Base-by-base conservation (phyloP, 1,140 invertebrate species). In the Thaumetopoea pityocampa region DNA sequence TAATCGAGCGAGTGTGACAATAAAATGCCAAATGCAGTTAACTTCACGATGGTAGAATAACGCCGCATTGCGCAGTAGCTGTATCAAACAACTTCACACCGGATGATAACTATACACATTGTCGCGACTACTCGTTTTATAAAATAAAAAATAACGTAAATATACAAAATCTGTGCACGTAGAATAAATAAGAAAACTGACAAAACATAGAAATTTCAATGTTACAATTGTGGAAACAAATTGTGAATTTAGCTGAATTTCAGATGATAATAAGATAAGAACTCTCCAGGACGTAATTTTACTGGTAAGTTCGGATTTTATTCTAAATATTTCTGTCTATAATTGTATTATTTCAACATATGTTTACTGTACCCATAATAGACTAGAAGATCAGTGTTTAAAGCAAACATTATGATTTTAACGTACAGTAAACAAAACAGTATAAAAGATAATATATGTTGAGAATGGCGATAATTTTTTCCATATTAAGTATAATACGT, bases 1-100 rank as follows among this genome's bases (percentile, higher is more conserved):
- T 9, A 24, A 41, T 11, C 27, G 14, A 46, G 17, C 28, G 34
- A 34, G 30, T 40, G 43, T 62, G 59, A n/a, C 54, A 48, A 33
- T 36, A 51, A 18, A 27, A 34, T 45, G 12, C 14, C 22, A 30
- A 19, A 14, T 10, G 29, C 38, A n/a, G n/a, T n/a, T 7, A 52
- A 47, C 46, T 56, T 58, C 58, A 49, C 17, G 5, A 27, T 38
- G 51, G 34, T 53, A 60, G 53, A 34, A 20, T 43, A 44, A 36
- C 9, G 11, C 59, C 67, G 70, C 67, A 78, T 61, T 78, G 73
- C 73, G 73, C 73, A 78, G 66, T 17, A 4, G 24, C 16, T 22
- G 3, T 17, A 10, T 11, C 26, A 10, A 9, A 60, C 29, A 57
- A 70, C 64, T 74, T 78, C 70, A 70, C 16, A 19, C 11, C 41